Percentiles rank a stretch among this genome's conserved stretches.
phyloP scores from a whole-genome alignment of 2,797 vertebrate species.

The Cichlasoma orientale region DNA sequence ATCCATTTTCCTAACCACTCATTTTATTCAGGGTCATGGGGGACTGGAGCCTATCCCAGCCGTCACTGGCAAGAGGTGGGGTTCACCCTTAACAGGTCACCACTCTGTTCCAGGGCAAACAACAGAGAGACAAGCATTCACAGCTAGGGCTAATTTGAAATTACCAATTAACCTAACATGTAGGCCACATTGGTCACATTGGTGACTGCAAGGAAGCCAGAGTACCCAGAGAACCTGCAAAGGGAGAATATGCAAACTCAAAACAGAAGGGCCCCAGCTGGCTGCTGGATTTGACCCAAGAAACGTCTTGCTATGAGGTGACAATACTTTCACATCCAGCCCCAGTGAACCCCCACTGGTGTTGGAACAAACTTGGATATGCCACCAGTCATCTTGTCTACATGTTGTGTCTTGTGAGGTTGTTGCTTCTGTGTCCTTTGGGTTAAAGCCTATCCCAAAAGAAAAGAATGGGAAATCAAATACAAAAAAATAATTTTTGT shows the following conservation, averaged over 20 bases:
- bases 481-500: neutral
- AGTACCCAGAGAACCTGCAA: neutral
- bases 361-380: neutral
- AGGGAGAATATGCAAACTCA: neutral
- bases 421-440: neutral
- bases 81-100: neutral
- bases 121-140: neutral
- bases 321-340: neutral
- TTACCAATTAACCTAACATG: neutral
- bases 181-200: neutral
- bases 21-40: neutral
- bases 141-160: neutral
- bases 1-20: neutral
- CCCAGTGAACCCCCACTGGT: neutral
- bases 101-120: neutral
- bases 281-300: neutral
- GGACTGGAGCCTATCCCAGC: no score
- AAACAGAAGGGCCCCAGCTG: neutral
- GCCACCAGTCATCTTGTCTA: accelerated
- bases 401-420: neutral
- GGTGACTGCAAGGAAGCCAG: neutral
- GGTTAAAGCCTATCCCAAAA: neutral
- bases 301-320: neutral
- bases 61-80: no score
- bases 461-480: neutral